These are phyloP conservation scores for Nylanderia fulva DNA, from an alignment of 1,140 invertebrate genomes.

Conservation along the genomic window DNA sequence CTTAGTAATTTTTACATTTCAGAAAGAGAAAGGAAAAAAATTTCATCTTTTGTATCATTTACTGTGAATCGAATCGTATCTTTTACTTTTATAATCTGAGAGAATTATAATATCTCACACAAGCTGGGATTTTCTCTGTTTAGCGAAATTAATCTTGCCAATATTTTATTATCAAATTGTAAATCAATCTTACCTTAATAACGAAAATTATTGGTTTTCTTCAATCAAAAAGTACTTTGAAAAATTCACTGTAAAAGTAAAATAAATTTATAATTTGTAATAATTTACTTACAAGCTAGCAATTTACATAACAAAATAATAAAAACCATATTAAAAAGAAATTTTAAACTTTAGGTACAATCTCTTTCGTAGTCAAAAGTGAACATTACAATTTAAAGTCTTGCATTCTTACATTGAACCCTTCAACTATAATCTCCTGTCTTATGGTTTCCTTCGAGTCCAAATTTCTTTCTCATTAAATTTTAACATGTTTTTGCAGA, in stretches of 20 bases:
- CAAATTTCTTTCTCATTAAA: background rate
- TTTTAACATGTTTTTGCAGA: background rate
- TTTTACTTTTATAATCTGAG: background rate
- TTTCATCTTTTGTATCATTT: background rate
- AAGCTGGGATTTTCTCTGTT: background rate
- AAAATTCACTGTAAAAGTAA: constrained; percentile 24
- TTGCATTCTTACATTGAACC: background rate
- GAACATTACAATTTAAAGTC: background rate
- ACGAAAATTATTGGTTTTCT: constrained; percentile 14
- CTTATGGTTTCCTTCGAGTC: background rate
- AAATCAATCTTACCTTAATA: background rate
- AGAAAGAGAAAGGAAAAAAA: background rate
- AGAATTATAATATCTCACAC: background rate
- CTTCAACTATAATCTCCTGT: background rate
- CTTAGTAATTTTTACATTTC: background rate
- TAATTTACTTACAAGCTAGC: background rate
- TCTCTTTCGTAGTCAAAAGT: background rate
- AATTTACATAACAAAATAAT: background rate
- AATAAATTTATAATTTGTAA: background rate
- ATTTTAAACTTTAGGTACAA: background rate
- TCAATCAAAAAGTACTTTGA: background rate
- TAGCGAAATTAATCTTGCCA: background rate
- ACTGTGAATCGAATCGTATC: background rate
- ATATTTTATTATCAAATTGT: background rate
- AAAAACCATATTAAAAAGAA: background rate